A percentile compares a stretch with the other conserved stretches of the same genome.
phyloP scores from a whole-genome alignment of 2,113 vertebrate genomes.

The Pterophyllum scalare region DNA sequence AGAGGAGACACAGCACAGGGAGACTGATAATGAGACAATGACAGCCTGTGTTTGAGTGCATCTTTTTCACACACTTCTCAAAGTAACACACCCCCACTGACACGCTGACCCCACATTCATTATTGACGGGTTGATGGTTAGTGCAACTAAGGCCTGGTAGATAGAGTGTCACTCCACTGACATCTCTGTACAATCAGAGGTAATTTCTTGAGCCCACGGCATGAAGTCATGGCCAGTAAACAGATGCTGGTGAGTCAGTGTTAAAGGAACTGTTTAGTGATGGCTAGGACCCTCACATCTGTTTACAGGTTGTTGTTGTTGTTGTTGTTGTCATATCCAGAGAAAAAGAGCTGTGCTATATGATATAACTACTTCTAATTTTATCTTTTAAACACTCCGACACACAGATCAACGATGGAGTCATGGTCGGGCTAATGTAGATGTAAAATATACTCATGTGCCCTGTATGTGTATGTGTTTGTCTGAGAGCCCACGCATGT shows the following conservation, averaged over 20 bases:
- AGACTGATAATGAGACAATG: conserved; percentile 37
- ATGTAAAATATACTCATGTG: not conserved
- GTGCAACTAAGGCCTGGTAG: conserved; percentile 34
- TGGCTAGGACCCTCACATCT: not conserved
- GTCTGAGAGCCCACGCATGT: conserved; percentile 27
- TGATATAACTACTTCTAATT: not conserved
- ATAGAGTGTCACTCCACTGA: conserved; percentile 59
- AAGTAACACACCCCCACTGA: conserved; percentile 32
- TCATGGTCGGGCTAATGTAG: not conserved
- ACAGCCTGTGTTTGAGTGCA: not conserved
- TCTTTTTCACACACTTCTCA: conserved; percentile 27
- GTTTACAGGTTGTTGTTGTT: not conserved
- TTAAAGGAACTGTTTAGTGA: not conserved
- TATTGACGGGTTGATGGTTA: conserved; percentile 62
- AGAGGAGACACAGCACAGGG: not conserved
- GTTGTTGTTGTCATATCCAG: not conserved
- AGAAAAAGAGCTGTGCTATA: not conserved
- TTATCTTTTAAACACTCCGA: not conserved
- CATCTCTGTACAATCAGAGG: conserved; percentile 64
- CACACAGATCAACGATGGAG: conserved; percentile 16
- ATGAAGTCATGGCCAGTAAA: conserved; percentile 61
- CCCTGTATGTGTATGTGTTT: conserved; percentile 37
- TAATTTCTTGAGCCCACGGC: conserved; percentile 53
- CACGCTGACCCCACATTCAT: conserved; percentile 65
- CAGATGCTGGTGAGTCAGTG: conserved; percentile 6